These are phyloP conservation scores for Myathropa florea DNA, from an alignment of 2,888 invertebrate species.

Conservation along the genomic window DNA sequence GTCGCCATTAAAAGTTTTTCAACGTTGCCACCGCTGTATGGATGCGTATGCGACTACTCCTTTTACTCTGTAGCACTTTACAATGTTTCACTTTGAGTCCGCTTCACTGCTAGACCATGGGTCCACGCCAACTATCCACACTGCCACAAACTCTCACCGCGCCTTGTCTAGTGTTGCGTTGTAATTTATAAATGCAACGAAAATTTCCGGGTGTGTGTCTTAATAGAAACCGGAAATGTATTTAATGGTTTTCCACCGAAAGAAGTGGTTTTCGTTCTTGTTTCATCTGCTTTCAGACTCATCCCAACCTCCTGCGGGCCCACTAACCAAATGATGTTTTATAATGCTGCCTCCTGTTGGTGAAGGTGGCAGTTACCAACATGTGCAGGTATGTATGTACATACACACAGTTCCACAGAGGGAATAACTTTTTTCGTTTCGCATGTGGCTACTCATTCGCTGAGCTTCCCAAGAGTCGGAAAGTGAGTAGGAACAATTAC, in stretches of 20 bases:
- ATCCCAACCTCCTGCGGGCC: background rate
- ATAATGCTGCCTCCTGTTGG: background rate
- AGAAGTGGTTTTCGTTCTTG: conserved; percentile 10
- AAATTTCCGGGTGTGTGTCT: conserved; percentile 36
- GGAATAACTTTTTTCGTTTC: conserved; percentile 15
- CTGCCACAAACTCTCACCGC: background rate
- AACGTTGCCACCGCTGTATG: background rate
- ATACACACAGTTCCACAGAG: background rate
- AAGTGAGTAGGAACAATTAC: conserved; percentile 23
- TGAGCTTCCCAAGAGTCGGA: background rate
- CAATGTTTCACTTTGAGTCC: background rate
- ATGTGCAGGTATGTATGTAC: background rate
- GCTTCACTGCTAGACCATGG: background rate
- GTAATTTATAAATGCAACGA: conserved; percentile 49
- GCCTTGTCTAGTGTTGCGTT: background rate
- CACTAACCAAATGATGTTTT: conserved; percentile 21
- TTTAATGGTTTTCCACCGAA: conserved; percentile 31
- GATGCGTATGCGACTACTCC: background rate
- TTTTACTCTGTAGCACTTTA: background rate
- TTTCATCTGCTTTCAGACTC: background rate
- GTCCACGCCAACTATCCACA: background rate
- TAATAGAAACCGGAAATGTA: conserved; percentile 53
- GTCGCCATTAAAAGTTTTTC: conserved; percentile 39
- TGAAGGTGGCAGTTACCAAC: background rate
- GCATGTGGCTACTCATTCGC: conserved; percentile 25